Conservation (phyloP, 2,797 vertebrate genomes). For the Sphenopsis melanotis region DNA sequence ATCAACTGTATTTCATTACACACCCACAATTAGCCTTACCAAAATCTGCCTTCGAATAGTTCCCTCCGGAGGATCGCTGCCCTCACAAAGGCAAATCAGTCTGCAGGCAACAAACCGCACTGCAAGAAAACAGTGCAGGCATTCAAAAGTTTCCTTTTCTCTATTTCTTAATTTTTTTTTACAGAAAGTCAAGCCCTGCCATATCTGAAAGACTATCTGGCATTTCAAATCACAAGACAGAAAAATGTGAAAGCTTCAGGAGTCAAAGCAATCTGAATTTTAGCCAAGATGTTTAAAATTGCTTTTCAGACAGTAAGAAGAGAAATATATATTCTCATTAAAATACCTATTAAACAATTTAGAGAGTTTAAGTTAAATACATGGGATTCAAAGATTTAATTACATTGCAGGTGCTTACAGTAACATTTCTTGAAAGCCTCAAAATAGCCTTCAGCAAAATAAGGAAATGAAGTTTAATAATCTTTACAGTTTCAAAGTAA, state of each 20-base stretch:
- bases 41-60: slow-evolving; percentile 83
- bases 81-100: slow-evolving; percentile 77
- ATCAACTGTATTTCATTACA: not conserved
- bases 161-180: not conserved
- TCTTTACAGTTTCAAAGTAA: slow-evolving; percentile 18
- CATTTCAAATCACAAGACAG: not conserved
- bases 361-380: slow-evolving; percentile 2
- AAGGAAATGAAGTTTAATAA: slow-evolving; percentile 13
- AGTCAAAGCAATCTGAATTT: not conserved
- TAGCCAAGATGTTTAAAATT: not conserved
- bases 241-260: not conserved
- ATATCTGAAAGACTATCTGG: not conserved
- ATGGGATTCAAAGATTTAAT: slow-evolving; percentile 29
- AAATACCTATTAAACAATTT: not conserved
- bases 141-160: not conserved
- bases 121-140: slow-evolving; percentile 66
- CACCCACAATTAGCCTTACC: slow-evolving; percentile 72
- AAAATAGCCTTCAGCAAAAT: slow-evolving; percentile 35
- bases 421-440: not conserved
- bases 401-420: not conserved
- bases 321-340: not conserved
- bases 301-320: not conserved
- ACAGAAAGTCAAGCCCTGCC: not conserved
- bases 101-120: slow-evolving; percentile 86
- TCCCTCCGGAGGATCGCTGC: slow-evolving; percentile 77